Evolutionary conservation across 2,797 vertebrate species (phyloP), one percentile per base, ranked within the genome.

Genomic region (Synanceia verrucosa): DNA sequence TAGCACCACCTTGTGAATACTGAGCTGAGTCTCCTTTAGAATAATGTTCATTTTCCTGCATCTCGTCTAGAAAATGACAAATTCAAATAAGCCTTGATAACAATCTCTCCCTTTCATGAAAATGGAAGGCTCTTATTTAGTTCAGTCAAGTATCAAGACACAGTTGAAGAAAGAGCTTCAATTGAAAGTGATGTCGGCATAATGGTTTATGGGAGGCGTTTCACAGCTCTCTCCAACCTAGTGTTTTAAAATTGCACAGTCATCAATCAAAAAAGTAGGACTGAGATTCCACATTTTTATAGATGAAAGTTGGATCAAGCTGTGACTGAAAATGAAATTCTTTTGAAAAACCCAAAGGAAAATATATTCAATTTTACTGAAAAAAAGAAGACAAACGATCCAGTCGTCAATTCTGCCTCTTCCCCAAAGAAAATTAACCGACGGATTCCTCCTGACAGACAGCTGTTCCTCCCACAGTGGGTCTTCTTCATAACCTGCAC

Each of bases 391-490:
- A 86, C 34, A 29, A 73, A 71, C 53, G 51, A 69, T 64, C 36
- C 46, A 76, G 61, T 76, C 73, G 77, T 83, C 84, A 85, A 56
- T 80, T 84, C 89, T 76, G 81, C 73, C 44, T 88, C 76, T 88
- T 81, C 87, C 90, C 90, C 91, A 84, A 88, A 92, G 88, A 91
- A 94, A 94, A 94, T 94, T 90, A 94, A 91, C 85, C 76, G 75
- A 85, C 85, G 34, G 78, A 89, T 91, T 89, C 91, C 82, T 86
- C 73, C 88, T 93, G 91, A 94, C 84, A 94, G 92, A 92, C 93
- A 94, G 94, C 91, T 94, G 91, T 92, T 92, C 90, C 90, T 92
- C 89, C 91, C 90, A 74, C 77, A 62, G 76, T 64, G 84, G 70
- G 65, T 79, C 81, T 70, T 91, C 86, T 78, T 87, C 78, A 87